These are phyloP conservation scores for Chauna torquata DNA, from an alignment of 2,113 vertebrate genomes.

Conservation along the genomic window DNA sequence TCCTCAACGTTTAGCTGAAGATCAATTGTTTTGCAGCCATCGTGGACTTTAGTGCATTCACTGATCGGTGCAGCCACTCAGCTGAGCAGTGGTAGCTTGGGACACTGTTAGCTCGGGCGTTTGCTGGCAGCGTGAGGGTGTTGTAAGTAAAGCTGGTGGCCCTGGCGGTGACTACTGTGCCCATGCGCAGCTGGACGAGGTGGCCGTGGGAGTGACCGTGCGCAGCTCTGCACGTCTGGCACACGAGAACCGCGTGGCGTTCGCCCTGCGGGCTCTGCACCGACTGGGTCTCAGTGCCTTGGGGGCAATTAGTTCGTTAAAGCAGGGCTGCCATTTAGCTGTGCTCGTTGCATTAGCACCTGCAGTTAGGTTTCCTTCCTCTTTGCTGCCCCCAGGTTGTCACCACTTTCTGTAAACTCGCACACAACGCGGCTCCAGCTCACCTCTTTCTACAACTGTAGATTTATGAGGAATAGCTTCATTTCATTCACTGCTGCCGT, in stretches of 20 bases:
- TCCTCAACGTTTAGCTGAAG: no score
- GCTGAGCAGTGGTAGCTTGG: no score
- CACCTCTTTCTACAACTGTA: background rate
- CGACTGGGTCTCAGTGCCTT: rapidly evolving
- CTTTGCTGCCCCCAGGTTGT: background rate
- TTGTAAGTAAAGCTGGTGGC: background rate
- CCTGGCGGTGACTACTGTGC: background rate
- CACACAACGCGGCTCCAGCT: background rate
- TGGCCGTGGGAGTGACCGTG: rapidly evolving
- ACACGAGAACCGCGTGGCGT: rapidly evolving
- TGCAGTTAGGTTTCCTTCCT: background rate
- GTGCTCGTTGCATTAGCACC: rapidly evolving
- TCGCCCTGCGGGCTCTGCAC: background rate
- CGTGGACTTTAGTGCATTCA: no score
- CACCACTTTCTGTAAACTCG: background rate
- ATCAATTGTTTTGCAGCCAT: no score
- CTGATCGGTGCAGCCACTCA: background rate
- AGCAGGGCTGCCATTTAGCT: background rate
- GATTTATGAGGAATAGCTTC: background rate
- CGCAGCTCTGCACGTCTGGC: rapidly evolving
- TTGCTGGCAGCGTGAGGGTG: background rate
- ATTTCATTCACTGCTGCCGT: rapidly evolving
- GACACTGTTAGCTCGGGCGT: background rate
- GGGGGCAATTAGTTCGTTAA: rapidly evolving
- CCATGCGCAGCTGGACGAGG: rapidly evolving